These are phyloP conservation scores for Morelia viridis DNA, from an alignment of 2,797 vertebrate genomes.

Conservation along the genomic window DNA sequence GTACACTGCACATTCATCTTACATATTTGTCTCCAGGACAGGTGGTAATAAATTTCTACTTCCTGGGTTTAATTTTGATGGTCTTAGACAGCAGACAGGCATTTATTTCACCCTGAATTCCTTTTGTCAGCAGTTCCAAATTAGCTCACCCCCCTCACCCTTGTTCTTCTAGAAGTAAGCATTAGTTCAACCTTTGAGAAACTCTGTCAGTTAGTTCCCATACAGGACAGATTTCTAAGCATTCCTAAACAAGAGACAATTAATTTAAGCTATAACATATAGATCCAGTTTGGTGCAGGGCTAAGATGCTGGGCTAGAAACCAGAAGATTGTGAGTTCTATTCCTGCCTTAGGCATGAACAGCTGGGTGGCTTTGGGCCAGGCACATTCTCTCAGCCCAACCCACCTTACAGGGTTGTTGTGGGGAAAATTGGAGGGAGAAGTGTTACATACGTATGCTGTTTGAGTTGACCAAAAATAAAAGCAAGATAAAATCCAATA, in stretches of 20 bases:
- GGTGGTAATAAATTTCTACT: slow-evolving; percentile 67
- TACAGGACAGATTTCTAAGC: slow-evolving; percentile 58
- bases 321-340: not conserved
- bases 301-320: not conserved
- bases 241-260: slow-evolving; percentile 38
- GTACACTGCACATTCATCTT: slow-evolving; percentile 54
- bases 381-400: not conserved
- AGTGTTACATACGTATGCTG: not conserved
- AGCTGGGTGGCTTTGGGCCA: not conserved
- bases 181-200: slow-evolving; percentile 62
- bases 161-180: slow-evolving; percentile 44
- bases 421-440: not conserved
- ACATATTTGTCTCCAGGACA: slow-evolving; percentile 62
- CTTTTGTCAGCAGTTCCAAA: slow-evolving; percentile 68
- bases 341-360: not conserved
- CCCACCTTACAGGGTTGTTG: not conserved
- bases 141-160: slow-evolving; percentile 46
- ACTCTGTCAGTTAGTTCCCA: slow-evolving; percentile 56
- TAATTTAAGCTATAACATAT: not conserved
- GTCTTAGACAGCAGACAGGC: slow-evolving; percentile 62
- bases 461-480: not conserved
- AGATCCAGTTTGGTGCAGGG: not conserved
- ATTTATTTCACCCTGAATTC: slow-evolving; percentile 63
- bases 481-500: not conserved
- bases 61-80: slow-evolving; percentile 67